These are phyloP conservation scores for Calliopsis andreniformis DNA, from an alignment of 1,140 invertebrate genomes.

Conservation along the genomic window DNA sequence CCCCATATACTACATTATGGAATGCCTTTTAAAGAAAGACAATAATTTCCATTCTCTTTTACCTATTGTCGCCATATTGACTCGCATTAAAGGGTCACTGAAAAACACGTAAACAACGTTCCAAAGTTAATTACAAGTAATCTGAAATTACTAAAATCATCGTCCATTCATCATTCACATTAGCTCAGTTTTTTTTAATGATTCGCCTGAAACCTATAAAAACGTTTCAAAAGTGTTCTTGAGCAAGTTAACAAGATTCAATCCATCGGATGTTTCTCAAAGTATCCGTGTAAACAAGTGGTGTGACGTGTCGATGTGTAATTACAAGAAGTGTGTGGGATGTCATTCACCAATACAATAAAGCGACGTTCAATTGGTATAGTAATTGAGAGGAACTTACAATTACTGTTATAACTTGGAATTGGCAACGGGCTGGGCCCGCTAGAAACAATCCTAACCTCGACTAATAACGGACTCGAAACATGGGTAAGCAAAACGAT, in stretches of 20 bases:
- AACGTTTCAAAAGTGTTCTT: background rate
- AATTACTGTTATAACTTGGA: constrained; percentile 40
- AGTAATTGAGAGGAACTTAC: constrained; percentile 60
- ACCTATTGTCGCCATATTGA: constrained; percentile 54
- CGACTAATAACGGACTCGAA: constrained; percentile 4
- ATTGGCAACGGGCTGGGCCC: constrained; percentile 40
- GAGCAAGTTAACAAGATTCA: background rate
- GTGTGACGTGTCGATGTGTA: constrained; percentile 40
- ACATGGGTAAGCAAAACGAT: constrained; percentile 60
- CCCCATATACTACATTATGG: constrained; percentile 8
- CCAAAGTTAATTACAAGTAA: background rate
- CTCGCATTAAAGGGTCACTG: constrained; percentile 17
- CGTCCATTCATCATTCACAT: background rate
- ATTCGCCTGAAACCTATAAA: background rate
- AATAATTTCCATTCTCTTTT: constrained; percentile 55
- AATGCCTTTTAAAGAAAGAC: constrained; percentile 23
- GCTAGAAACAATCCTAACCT: constrained; percentile 52
- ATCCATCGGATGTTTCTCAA: background rate
- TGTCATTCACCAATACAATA: constrained; percentile 54
- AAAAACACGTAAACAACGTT: constrained; percentile 24
- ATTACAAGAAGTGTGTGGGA: constrained; percentile 50
- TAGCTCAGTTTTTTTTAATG: background rate
- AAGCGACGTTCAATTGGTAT: constrained; percentile 50
- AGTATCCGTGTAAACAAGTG: constrained; percentile 7
- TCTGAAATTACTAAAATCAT: background rate